A percentile compares a stretch with the other conserved stretches of the same genome.
Evolutionary conservation across 2,113 vertebrate species (phyloP).

Genomic region (Chloropsis cyanopogon): DNA sequence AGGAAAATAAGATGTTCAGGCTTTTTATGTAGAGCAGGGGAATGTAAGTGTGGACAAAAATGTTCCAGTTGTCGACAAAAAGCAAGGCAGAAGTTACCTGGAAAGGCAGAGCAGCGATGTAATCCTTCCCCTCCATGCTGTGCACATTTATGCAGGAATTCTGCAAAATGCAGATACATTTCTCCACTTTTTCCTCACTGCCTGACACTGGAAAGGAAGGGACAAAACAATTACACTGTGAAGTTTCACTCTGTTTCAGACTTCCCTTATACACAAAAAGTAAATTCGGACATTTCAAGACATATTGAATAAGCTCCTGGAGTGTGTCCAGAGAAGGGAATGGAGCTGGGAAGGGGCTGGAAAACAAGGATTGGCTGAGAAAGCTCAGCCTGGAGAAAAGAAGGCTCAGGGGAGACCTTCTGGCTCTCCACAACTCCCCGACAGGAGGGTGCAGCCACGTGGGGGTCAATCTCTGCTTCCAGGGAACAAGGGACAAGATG

Average conservation of each 20-base stretch:
- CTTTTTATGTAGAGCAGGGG: neutral
- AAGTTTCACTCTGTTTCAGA: neutral
- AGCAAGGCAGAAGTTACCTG: constrained; percentile 75
- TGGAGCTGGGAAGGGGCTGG: neutral
- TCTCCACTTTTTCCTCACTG: constrained; percentile 69
- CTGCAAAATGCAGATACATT: constrained; percentile 92
- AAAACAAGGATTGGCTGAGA: neutral
- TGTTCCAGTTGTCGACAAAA: too few relatives aligned
- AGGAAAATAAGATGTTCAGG: neutral
- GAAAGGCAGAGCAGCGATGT: constrained; percentile 92
- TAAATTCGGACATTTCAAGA: neutral
- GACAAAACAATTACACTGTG: neutral
- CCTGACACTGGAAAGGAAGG: constrained; percentile 1
- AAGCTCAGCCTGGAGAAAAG: neutral
- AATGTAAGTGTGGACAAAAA: neutral
- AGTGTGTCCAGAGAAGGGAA: neutral
- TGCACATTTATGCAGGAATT: constrained; percentile 93
- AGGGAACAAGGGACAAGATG: neutral
- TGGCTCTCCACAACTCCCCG: neutral
- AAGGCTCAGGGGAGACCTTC: neutral
- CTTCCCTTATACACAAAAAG: neutral
- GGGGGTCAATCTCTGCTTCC: neutral
- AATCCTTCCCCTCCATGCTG: constrained; percentile 92
- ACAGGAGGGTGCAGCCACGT: neutral
- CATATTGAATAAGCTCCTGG: neutral